Evolutionary conservation across 1,140 invertebrate genomes (phyloP).

Genomic region (Steinernema feltiae): DNA sequence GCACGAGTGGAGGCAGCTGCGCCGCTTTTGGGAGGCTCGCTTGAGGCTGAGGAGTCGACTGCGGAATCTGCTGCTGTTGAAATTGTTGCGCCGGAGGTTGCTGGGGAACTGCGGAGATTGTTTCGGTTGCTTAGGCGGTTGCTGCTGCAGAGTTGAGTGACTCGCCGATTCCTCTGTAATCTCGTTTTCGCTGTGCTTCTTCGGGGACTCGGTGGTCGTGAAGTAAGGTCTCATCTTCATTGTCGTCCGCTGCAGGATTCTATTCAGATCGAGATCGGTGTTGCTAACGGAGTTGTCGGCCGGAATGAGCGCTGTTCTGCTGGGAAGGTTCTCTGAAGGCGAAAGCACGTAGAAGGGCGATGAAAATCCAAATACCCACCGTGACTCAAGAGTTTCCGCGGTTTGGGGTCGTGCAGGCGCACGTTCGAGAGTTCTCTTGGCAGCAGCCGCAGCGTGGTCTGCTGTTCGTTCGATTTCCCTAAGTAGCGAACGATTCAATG

Average conservation of each 20-base stretch:
- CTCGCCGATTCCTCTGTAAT: not conserved
- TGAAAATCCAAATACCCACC: not conserved
- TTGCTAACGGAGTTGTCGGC: conserved; percentile 1
- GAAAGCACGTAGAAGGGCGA: not conserved
- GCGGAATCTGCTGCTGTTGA: not conserved
- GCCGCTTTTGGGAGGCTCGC: not conserved
- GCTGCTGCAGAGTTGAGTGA: not conserved
- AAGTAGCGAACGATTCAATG: not conserved
- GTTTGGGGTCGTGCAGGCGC: not conserved
- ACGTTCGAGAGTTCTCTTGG: not conserved
- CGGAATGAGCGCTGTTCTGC: not conserved
- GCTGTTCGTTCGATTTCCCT: not conserved
- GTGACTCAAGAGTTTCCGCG: not conserved
- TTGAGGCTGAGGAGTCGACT: not conserved
- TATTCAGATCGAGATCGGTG: not conserved
- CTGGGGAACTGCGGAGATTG: not conserved
- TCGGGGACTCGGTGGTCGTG: not conserved
- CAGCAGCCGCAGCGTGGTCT: not conserved
- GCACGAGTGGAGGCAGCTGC: not conserved
- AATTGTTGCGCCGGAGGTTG: too few relatives aligned
- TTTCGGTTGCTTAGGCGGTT: not conserved
- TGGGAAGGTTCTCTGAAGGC: not conserved
- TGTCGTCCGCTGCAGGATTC: not conserved
- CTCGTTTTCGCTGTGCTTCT: not conserved
- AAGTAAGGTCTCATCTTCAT: not conserved